Evolutionary conservation across 2,888 invertebrate genomes (phyloP), one percentile per base, ranked within the genome.

Genomic region (Thecophora atra): DNA sequence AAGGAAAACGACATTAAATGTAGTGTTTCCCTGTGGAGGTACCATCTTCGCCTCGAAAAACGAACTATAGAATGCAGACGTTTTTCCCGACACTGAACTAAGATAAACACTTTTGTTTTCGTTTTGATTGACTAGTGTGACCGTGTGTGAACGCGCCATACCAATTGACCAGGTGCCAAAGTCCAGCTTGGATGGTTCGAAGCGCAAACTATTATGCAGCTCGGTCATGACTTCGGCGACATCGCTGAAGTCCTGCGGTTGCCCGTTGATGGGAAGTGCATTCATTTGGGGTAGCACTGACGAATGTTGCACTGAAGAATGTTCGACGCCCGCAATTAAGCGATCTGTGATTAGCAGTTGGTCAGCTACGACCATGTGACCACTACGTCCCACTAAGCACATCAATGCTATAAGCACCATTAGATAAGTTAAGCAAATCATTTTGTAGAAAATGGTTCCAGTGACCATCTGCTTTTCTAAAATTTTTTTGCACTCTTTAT

Each of bases 21-120:
- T 93, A 76, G 98, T 98, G 87, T 97, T 97, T 76, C 94, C 95
- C 80, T 93, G 91, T 73, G 97, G 96, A 81, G 94, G 93, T 85
- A 98, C 91, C 86, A 97, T 97, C 91, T 97, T 97, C 82, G 96
- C 92, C 83, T 96, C 94, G 87, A 98, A 98, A 90, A 98, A 98
- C 77, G 98, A 97, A 82, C 97, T 97, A 87, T 98, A 97, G 89
- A 98, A 98, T 88, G 97, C 95, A 47, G 94, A 93, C 79, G 96
- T 96, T 87, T 93, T 95, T 81, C 97, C 97, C 78, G 97, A 96
- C 84, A 98, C 96, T 78, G 97, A 97, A 84, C 95, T 93, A 85
- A 98, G 91, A 86, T 96, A 95, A 83, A 98, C 91, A 82, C 93
- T 96, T 83, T 91, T 91, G 88, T 96, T 95, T 79, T 89, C 88